phyloP scores from a whole-genome alignment of 2,797 vertebrate genomes.

The Microctenopoma steveboyesi region DNA sequence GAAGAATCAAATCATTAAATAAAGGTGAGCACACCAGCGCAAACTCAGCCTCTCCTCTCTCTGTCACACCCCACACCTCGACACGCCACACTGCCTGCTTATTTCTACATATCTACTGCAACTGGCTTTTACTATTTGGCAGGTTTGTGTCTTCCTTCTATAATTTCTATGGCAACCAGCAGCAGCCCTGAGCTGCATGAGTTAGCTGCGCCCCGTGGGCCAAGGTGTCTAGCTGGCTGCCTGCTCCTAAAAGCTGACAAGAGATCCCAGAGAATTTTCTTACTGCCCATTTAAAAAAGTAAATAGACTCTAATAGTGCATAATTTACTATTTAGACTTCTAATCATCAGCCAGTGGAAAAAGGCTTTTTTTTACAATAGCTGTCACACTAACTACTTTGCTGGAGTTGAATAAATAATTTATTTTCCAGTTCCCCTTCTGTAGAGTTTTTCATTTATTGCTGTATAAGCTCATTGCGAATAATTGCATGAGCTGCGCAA shows the following conservation, averaged over 20 bases:
- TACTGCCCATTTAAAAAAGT: conserved; percentile 57
- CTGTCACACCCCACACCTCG: conserved; percentile 10
- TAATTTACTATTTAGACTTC: conserved; percentile 36
- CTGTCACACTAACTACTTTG: conserved; percentile 12
- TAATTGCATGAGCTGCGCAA: background rate
- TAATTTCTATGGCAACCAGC: conserved; percentile 89
- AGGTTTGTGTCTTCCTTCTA: conserved; percentile 81
- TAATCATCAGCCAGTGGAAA: conserved; percentile 21
- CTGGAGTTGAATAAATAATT: background rate
- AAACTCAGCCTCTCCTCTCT: background rate
- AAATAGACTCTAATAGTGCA: conserved; percentile 55
- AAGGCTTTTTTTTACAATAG: conserved; percentile 5
- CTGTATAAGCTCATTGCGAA: background rate
- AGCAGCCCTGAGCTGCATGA: conserved; percentile 76
- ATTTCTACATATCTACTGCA: conserved; percentile 80
- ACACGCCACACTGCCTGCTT: conserved; percentile 27
- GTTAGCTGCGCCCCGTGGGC: conserved; percentile 82
- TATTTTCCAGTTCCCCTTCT: conserved; percentile 8
- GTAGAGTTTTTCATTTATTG: conserved; percentile 10
- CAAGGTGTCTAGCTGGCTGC: conserved; percentile 62
- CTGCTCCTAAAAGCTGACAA: conserved; percentile 55
- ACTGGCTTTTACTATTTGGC: conserved; percentile 90
- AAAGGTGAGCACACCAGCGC: conserved; percentile 14
- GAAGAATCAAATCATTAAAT: conserved; percentile 28
- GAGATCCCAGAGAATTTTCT: conserved; percentile 49